Base-by-base conservation (phyloP, 2,888 invertebrate species). In the Schizotus pectinicornis region DNA sequence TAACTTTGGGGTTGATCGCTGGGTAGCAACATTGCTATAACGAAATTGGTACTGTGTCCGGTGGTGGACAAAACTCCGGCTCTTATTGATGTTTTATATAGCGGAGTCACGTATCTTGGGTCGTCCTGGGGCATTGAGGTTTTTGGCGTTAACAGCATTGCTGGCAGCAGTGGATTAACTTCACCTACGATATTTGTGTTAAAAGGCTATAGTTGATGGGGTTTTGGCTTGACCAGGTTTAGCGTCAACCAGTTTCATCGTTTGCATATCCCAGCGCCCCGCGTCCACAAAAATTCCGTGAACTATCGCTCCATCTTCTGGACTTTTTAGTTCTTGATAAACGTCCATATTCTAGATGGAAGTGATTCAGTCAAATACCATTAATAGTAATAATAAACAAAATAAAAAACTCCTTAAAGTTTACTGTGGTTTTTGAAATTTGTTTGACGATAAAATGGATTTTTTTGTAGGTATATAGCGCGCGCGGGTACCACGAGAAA, bases 31-130 rank as follows among this genome's bases (percentile, higher is more conserved):
- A 95, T 88, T 0, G 91, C 84, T 38, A 95, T 84, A 32, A 95
- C 91, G 75, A 95, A 95, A 82, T 95, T 95, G 1, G 95, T 95
- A 69, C 94, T 95, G 79, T 95, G 95, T 0, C 95, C 95, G 0
- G 95, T 95, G 0, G 95, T 95, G 6, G 94, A 94, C 8, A 95
- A 82, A 0, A 87, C 86, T 37, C 95, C 95, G 13, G 94, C 92
- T 57, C 95, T 84, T 65, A 91, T 88, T 32, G 92, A 88, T 0
- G 95, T 95, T 81, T 95, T 95, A 79, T 95, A 95, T 8, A 95
- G 80, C 0, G 95, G 95, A 12, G 90, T 86, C 49, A 85, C 81
- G 75, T 93, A 93, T 68, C 90, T 81, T 1, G 82, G 78, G 74
- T 87, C 88, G 2, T 84, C 78, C 68, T 82, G 82, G 0, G 85